Evolutionary conservation across 2,797 vertebrate species (phyloP).

Genomic region (Craterocephalus amniculus): DNA sequence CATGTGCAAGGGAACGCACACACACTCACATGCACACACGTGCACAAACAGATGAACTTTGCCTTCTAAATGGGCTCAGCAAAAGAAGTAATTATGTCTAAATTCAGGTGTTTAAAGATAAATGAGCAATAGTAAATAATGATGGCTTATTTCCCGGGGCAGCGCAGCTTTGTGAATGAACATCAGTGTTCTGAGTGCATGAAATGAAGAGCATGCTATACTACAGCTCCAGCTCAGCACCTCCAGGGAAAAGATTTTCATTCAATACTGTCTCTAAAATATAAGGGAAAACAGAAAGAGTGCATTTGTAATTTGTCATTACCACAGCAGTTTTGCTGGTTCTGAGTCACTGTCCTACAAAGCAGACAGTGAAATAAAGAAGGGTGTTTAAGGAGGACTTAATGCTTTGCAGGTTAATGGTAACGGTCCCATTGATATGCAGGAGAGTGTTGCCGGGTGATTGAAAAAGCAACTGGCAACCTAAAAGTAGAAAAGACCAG

Average conservation of each 20-base stretch:
- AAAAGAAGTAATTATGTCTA: conserved; percentile 82
- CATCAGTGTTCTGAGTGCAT: conserved; percentile 64
- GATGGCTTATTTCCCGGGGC: conserved; percentile 78
- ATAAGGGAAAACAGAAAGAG: conserved; percentile 19
- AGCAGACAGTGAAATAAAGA: conserved; percentile 41
- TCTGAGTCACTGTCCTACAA: conserved; percentile 37
- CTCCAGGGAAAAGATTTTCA: neutral
- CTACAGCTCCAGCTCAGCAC: too few species aligned
- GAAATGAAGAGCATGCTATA: too few species aligned
- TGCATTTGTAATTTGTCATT: conserved; percentile 43
- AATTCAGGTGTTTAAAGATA: conserved; percentile 82
- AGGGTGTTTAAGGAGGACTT: conserved; percentile 37
- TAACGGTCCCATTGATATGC: conserved; percentile 59
- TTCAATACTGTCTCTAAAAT: neutral
- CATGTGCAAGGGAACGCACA: conserved; percentile 43
- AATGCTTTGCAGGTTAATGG: conserved; percentile 64
- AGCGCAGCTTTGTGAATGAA: conserved; percentile 73
- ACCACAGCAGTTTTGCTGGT: conserved; percentile 42
- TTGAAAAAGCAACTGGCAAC: conserved; percentile 62
- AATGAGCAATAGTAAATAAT: conserved; percentile 83
- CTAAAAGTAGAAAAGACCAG: conserved; percentile 30
- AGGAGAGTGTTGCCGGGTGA: conserved; percentile 51
- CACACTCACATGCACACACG: conserved; percentile 36
- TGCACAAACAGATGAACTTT: conserved; percentile 72
- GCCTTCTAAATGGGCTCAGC: conserved; percentile 65